Evolutionary conservation across 2,888 invertebrate species (phyloP).

Genomic region (Amblyjoppa proteus): DNA sequence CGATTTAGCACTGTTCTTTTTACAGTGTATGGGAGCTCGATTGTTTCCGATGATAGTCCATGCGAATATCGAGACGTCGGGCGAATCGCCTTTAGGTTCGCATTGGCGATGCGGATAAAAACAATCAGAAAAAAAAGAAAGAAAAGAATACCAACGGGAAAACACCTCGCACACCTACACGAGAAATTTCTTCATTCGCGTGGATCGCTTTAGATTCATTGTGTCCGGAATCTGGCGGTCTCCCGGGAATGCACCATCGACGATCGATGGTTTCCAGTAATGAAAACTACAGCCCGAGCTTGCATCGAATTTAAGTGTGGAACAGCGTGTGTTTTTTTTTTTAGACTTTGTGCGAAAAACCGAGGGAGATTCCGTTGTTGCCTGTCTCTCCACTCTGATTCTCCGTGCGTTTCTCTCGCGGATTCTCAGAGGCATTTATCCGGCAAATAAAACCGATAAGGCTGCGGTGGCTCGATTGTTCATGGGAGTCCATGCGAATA

Average conservation of each 20-base stretch:
- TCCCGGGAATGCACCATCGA: neutral
- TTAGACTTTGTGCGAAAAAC: too few relatives aligned
- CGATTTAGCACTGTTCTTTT: too few relatives aligned
- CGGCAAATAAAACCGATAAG: neutral
- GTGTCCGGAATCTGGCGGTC: slow-evolving; percentile 19
- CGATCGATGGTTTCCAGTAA: too few relatives aligned
- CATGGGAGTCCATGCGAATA: neutral
- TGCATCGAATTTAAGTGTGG: too few relatives aligned
- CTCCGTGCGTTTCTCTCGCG: too few relatives aligned
- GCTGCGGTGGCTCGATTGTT: neutral
- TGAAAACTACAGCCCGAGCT: too few relatives aligned
- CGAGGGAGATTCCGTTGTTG: too few relatives aligned
- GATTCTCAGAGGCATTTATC: neutral
- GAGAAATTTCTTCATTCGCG: neutral
- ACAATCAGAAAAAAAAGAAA: neutral
- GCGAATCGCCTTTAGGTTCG: neutral
- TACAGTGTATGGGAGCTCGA: neutral
- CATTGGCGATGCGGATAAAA: neutral
- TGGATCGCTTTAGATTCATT: slow-evolving; percentile 15
- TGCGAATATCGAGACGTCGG: neutral
- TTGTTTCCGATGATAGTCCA: neutral
- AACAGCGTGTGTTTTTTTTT: too few relatives aligned
- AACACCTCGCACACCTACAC: neutral
- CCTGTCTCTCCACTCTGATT: too few relatives aligned
- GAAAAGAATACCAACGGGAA: neutral